These are phyloP conservation scores for Eurytoma californica DNA, from an alignment of 2,888 invertebrate species.

Conservation along the genomic window DNA sequence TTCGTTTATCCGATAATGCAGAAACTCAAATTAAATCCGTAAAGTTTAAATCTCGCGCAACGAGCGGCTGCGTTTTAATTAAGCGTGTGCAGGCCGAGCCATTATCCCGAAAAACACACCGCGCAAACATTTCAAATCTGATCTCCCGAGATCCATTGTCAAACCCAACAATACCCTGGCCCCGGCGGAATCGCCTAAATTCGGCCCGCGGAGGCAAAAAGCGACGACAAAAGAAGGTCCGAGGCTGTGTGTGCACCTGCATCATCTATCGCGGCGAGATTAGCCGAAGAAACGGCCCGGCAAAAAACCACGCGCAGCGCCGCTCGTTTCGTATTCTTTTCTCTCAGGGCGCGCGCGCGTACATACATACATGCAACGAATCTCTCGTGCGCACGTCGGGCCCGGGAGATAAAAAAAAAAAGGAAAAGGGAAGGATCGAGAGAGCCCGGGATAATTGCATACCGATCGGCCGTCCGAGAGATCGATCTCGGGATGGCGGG, in stretches of 20 bases:
- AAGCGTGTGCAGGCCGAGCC: no score
- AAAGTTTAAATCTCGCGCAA: not conserved
- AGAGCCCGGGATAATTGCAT: constrained; percentile 49
- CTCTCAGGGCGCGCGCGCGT: not conserved
- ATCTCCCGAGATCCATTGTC: not conserved
- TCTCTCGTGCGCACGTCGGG: not conserved
- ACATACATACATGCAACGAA: constrained; percentile 18
- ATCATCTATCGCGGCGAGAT: constrained; percentile 39
- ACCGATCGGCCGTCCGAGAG: constrained; percentile 45
- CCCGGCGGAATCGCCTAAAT: not conserved
- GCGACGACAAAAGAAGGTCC: constrained; percentile 5
- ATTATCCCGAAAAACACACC: no score
- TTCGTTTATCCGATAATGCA: no score
- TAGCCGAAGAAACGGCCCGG: constrained; percentile 21
- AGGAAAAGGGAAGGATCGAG: constrained; percentile 10
- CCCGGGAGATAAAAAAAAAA: not conserved
- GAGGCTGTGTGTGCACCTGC: constrained; percentile 30
- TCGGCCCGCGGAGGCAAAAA: not conserved
- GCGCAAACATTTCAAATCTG: no score
- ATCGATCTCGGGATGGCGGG: constrained; percentile 37
- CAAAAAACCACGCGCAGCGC: constrained; percentile 1
- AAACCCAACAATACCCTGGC: not conserved
- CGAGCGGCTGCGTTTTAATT: no score
- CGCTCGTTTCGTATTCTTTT: constrained; percentile 18
- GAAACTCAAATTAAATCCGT: not conserved